Evolutionary conservation across 64 coral and sea anemone genomes (phyloP), one percentile per base, ranked within the genome.

Genomic region (Platygyra sinensis): DNA sequence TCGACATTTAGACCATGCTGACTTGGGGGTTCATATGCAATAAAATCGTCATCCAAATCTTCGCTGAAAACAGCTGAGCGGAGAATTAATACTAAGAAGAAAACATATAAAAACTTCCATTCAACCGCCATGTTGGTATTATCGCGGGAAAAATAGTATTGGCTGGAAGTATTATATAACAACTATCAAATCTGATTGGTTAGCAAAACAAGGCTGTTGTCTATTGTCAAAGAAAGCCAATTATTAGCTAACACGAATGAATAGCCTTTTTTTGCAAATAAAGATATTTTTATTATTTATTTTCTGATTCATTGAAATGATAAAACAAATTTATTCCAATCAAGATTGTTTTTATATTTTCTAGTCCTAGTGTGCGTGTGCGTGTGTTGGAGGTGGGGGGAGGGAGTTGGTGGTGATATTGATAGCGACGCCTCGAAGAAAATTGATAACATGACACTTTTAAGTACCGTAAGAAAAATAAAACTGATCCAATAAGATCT

Each of bases 1-100:
- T 91, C 95, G 52, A 97, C 95, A 33, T 97, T 97, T 6, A 97
- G 82, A 15, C 91, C 89, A 76, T 97, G 95, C 5, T 89, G 87
- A 22, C 92, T 94, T 14, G 95, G 62, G 52, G 91, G 94, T 16
- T 75, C 88, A 84, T 94, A 97, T 42, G 95, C 95, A 80, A 94
- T 83, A 61, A 73, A 75, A 46, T 94, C 95, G 71, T 97, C 95
- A 28, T 89, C 81, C 16, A 75, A 19, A 91, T 97, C 95, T 69
- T 42, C 49, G 55, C 73, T 76, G 22, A 60, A n/a, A 91, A 46
- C 54, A 38, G 78, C 31, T 11, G 65, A 91, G 8, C 38, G 15
- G 63, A 65, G 51, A 80, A n/a, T 52, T n/a, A 52, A 74, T 15
- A 42, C 2, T 14, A 72, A 27, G 5, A 94, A 51, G 74, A 89